Evolutionary conservation across 30 jellyfish, hydroid and myxozoan genomes (phyloP).

Genomic region (Phacellophora camtschatica): DNA sequence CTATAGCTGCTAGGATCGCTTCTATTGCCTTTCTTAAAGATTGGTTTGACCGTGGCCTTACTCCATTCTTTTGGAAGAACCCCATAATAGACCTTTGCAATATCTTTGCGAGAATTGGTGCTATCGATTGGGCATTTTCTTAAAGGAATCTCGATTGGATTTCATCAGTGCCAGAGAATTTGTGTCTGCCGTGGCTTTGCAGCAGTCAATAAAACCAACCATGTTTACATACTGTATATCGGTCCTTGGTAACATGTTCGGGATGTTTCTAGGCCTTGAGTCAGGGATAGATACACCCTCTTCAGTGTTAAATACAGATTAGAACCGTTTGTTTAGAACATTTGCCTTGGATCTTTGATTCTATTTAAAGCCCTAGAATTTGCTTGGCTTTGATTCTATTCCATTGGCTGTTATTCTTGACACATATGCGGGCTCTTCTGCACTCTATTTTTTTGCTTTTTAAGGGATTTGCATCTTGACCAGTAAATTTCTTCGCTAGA

Average conservation of each 20-base stretch:
- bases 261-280: not conserved
- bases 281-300: not conserved
- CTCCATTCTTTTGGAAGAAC: constrained; percentile 14
- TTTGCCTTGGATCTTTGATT: too few relatives aligned
- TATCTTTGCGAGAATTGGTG: constrained; percentile 20
- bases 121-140: not conserved
- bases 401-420: not conserved
- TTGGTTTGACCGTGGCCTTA: constrained; percentile 32
- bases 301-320: not conserved
- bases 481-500: not conserved
- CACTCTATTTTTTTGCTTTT: too few relatives aligned
- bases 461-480: not conserved
- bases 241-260: not conserved
- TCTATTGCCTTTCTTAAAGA: constrained; percentile 14
- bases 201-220: not conserved
- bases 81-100: constrained; percentile 6
- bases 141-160: not conserved
- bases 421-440: too few relatives aligned
- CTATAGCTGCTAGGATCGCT: constrained; percentile 41
- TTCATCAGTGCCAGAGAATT: constrained; percentile 5
- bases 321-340: not conserved
- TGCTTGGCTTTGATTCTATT: too few relatives aligned
- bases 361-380: too few relatives aligned
- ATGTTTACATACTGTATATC: not conserved
- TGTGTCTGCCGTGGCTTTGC: constrained; percentile 2